Conservation (phyloP, 2,797 vertebrate genomes). For the Bucorvus abyssinicus region DNA sequence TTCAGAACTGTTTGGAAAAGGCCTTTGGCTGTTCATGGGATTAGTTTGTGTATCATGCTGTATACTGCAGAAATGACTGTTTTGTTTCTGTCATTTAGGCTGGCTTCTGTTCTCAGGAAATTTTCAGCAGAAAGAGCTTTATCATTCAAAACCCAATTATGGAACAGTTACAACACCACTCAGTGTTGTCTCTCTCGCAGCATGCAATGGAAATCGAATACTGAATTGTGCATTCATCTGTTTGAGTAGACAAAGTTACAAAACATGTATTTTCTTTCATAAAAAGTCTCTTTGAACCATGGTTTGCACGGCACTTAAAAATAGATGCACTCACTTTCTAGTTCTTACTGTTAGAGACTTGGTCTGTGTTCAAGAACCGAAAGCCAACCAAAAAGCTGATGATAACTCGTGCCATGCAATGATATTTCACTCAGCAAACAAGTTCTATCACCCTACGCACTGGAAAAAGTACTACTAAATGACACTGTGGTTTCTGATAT, state of each 20-base stretch:
- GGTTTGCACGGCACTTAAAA: background rate
- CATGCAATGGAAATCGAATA: background rate
- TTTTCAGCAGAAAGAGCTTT: background rate
- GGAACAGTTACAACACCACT: background rate
- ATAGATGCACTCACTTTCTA: background rate
- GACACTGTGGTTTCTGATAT: background rate
- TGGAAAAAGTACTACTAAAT: background rate
- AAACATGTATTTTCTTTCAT: background rate
- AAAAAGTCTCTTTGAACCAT: background rate
- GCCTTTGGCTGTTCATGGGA: background rate
- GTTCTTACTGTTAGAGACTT: background rate
- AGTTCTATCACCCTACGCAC: background rate
- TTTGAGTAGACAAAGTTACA: background rate
- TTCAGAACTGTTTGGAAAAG: background rate
- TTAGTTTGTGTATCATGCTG: background rate
- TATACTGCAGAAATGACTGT: background rate
- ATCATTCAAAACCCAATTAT: background rate
- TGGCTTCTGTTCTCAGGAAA: background rate
- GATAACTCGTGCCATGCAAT: background rate
- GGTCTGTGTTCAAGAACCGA: background rate
- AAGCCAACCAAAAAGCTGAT: background rate
- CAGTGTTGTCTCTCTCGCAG: background rate
- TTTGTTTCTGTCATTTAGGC: background rate
- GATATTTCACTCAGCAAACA: background rate
- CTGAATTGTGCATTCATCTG: background rate